Conservation (phyloP, 2,888 invertebrate species). For the Sinodicranocentrus sp. region DNA sequence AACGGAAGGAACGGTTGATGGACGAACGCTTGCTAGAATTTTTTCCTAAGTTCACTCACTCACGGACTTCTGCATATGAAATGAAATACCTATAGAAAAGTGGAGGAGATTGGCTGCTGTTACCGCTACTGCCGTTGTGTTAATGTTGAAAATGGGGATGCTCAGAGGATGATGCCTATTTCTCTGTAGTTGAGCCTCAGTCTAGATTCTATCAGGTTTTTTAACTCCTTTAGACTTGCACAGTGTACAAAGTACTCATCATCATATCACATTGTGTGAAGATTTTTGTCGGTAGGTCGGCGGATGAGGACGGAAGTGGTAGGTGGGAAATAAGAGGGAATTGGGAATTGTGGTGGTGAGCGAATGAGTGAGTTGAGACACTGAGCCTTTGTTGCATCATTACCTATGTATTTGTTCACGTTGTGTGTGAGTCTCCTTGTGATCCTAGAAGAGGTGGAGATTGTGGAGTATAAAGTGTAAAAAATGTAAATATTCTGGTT, state of each 20-base stretch:
- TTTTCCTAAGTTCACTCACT: slow-evolving; percentile 59
- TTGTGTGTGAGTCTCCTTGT: no score
- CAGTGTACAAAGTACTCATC: neutral
- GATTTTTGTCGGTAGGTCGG: slow-evolving; percentile 67
- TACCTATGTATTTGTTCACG: slow-evolving; percentile 19
- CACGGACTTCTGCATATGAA: slow-evolving; percentile 6
- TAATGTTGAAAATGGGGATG: slow-evolving; percentile 20
- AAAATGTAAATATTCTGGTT: no score
- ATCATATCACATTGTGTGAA: slow-evolving; percentile 56
- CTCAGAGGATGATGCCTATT: slow-evolving; percentile 11
- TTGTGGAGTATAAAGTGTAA: no score
- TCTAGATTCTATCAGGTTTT: no score
- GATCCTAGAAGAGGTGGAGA: no score
- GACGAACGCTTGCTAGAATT: slow-evolving; percentile 32
- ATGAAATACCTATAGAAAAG: slow-evolving; percentile 8
- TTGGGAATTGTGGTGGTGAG: slow-evolving; percentile 52
- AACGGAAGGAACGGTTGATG: slow-evolving; percentile 64
- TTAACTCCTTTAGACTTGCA: neutral
- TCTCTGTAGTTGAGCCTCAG: neutral
- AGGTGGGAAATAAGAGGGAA: slow-evolving; percentile 69
- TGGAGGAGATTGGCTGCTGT: slow-evolving; percentile 38
- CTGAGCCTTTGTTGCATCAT: slow-evolving; percentile 28
- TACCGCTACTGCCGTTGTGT: slow-evolving; percentile 52
- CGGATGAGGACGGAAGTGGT: slow-evolving; percentile 68
- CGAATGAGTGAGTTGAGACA: slow-evolving; percentile 35